These are phyloP conservation scores for Rhinoderma darwinii DNA, from an alignment of 2,113 vertebrate genomes.

Conservation along the genomic window DNA sequence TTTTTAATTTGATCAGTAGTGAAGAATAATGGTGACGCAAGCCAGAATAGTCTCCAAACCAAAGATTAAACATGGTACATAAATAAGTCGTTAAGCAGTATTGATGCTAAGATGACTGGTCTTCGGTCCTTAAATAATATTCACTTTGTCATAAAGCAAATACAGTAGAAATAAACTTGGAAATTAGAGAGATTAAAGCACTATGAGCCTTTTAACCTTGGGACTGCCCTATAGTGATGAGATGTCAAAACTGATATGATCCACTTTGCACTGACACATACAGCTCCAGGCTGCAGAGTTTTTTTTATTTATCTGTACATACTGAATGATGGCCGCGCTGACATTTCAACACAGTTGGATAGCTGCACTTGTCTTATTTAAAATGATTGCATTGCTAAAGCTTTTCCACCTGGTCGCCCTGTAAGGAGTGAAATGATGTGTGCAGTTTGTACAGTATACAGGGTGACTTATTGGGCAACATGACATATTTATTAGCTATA, in stretches of 20 bases:
- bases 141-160: conserved; percentile 20
- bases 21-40: no score
- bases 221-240: background rate
- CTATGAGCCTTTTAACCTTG: background rate
- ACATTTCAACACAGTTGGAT: conserved; percentile 31
- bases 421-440: background rate
- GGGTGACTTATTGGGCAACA: conserved; percentile 1
- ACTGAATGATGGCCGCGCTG: background rate
- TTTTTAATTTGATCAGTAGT: no score
- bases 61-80: no score
- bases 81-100: no score
- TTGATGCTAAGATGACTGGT: no score
- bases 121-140: conserved; percentile 65
- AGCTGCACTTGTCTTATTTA: background rate
- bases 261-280: conserved; percentile 36
- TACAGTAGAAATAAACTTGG: conserved; percentile 18
- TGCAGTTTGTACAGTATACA: background rate
- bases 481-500: background rate
- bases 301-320: background rate
- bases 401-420: conserved; percentile 31
- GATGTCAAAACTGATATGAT: conserved; percentile 18
- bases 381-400: conserved; percentile 28
- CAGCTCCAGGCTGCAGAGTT: conserved; percentile 16
- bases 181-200: conserved; percentile 27
- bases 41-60: no score